phyloP scores from a whole-genome alignment of 2,797 vertebrate species.

The Lepus oiostolus region DNA sequence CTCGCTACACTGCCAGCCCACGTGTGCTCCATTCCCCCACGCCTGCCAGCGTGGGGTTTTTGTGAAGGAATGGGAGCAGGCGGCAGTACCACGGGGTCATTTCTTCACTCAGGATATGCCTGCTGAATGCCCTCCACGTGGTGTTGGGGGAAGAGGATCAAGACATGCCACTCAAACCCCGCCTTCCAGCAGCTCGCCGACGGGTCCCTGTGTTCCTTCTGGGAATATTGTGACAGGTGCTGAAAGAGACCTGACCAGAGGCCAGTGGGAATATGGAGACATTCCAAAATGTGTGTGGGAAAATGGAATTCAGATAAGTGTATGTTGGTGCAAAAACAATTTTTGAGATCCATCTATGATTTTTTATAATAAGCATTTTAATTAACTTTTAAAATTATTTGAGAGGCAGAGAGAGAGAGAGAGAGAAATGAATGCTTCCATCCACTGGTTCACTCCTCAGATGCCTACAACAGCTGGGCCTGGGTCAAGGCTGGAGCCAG shows the following conservation, averaged over 20 bases:
- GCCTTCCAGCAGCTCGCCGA: neutral
- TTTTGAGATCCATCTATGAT: too few species aligned
- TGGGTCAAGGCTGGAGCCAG: too few species aligned
- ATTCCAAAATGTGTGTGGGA: too few species aligned
- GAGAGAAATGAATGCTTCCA: too few species aligned
- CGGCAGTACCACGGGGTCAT: too few species aligned
- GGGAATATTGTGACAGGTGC: neutral
- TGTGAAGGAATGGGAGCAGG: neutral
- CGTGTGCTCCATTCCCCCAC: fast-evolving
- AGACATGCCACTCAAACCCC: neutral
- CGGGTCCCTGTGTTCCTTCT: neutral
- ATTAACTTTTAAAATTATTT: too few species aligned
- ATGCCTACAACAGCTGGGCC: too few species aligned
- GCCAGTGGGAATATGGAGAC: neutral
- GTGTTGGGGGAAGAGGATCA: neutral
- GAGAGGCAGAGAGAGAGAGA: too few species aligned
- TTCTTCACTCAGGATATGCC: neutral
- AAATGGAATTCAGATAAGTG: too few species aligned
- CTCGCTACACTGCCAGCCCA: neutral
- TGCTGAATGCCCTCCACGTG: neutral
- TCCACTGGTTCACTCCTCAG: too few species aligned
- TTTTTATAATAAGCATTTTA: too few species aligned
- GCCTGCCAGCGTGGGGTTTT: neutral
- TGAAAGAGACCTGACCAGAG: neutral
- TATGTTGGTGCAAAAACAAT: too few species aligned